Conservation (phyloP, 2,113 vertebrate species). For the Nycticebus coucang region DNA sequence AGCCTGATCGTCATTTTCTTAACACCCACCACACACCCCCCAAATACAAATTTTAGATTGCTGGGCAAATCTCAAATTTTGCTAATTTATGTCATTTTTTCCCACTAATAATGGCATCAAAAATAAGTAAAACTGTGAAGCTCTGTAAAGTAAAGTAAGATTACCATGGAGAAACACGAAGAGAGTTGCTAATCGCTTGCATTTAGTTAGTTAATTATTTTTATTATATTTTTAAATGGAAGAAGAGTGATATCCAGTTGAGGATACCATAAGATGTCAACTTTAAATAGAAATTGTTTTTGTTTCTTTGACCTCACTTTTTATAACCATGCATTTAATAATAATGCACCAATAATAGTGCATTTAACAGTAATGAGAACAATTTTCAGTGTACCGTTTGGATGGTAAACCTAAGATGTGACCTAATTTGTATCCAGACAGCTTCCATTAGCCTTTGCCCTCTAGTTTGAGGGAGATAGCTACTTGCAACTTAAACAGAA, state of each 20-base stretch:
- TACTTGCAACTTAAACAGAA: neutral
- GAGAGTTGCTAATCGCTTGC: neutral
- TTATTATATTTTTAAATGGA: neutral
- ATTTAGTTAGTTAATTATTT: neutral
- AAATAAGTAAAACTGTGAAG: neutral
- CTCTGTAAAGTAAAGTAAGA: neutral
- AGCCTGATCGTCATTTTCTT: slow-evolving; percentile 32
- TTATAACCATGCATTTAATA: neutral
- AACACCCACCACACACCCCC: neutral
- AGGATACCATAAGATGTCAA: neutral
- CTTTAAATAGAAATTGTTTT: neutral
- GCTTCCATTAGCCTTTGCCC: neutral
- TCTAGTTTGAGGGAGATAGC: neutral
- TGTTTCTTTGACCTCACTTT: neutral
- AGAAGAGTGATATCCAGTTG: neutral
- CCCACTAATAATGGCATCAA: neutral
- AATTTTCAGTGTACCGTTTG: neutral
- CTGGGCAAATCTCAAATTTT: slow-evolving; percentile 16
- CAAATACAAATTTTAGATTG: neutral
- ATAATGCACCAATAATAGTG: neutral
- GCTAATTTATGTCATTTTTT: neutral
- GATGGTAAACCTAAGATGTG: neutral
- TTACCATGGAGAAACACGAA: neutral
- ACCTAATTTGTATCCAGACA: neutral
- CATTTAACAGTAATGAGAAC: neutral